Conservation (phyloP, 2,797 vertebrate species). For the Helicolenus hilgendorfi region DNA sequence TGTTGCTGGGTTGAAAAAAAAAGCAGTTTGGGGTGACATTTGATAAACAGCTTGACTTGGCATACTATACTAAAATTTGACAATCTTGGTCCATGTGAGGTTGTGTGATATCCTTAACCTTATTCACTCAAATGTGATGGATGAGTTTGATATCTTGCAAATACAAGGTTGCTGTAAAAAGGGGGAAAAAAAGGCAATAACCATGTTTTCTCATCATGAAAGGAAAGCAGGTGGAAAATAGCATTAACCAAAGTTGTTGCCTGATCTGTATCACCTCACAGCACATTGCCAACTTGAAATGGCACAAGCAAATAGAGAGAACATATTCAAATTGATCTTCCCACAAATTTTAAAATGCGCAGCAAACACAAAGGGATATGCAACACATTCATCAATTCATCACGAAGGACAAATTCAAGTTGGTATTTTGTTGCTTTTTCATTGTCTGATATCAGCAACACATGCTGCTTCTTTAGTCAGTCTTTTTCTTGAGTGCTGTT, state of each 20-base stretch:
- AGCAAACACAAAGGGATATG: neutral
- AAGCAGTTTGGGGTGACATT: neutral
- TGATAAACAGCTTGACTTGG: neutral
- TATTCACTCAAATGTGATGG: neutral
- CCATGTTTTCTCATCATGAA: neutral
- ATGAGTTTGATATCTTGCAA: neutral
- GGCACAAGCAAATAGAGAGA: neutral
- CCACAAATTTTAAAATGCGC: neutral
- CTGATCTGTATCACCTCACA: neutral
- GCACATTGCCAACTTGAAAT: neutral
- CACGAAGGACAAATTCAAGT: neutral
- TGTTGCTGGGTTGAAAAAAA: constrained; percentile 33
- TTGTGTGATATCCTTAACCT: neutral
- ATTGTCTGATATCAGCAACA: neutral
- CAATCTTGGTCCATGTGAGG: neutral
- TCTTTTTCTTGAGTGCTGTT: neutral
- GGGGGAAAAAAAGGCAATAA: neutral
- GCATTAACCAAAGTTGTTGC: neutral
- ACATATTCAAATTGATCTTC: neutral
- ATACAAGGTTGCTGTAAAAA: neutral
- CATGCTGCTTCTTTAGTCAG: no score
- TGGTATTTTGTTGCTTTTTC: neutral
- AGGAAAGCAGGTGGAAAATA: neutral
- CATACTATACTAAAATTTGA: neutral
- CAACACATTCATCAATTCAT: neutral